Conservation (phyloP, 2,113 vertebrate species). For the Lucifuga dentata region DNA sequence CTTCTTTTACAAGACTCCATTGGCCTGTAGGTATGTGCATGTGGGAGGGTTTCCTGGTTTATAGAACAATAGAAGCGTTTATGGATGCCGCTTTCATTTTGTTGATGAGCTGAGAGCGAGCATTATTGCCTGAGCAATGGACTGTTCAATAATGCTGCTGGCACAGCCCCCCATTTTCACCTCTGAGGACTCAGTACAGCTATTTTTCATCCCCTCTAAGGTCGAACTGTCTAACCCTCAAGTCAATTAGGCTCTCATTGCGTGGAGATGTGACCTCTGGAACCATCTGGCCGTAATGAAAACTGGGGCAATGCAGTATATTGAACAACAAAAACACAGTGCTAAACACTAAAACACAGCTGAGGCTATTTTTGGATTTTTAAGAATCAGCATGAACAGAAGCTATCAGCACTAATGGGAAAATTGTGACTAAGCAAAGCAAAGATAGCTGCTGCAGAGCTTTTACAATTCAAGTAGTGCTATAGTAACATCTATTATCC, state of each 20-base stretch:
- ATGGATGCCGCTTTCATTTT: slow-evolving; percentile 70
- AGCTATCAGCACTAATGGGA: background rate
- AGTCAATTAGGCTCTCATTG: slow-evolving; percentile 65
- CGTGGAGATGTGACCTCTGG: slow-evolving; percentile 24
- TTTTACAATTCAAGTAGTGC: background rate
- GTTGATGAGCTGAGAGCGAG: slow-evolving; percentile 58
- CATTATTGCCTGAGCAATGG: slow-evolving; percentile 42
- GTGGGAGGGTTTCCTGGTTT: slow-evolving; percentile 52
- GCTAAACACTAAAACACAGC: background rate
- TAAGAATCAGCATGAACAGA: background rate
- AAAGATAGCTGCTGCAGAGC: background rate
- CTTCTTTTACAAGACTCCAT: slow-evolving; percentile 46
- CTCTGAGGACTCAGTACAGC: slow-evolving; percentile 43
- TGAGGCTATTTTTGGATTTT: background rate
- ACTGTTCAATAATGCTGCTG: slow-evolving; percentile 70
- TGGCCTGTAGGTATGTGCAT: slow-evolving; percentile 4
- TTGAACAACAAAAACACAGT: background rate
- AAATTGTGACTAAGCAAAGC: background rate
- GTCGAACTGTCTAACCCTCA: slow-evolving; percentile 48
- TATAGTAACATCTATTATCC: background rate
- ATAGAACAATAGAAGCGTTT: slow-evolving; percentile 66
- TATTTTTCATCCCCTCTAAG: slow-evolving; percentile 58
- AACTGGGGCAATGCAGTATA: background rate
- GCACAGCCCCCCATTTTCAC: slow-evolving; percentile 35
- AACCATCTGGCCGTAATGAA: slow-evolving; percentile 22